Evolutionary conservation across 2,113 vertebrate species (phyloP).

Genomic region (Ibidorhyncha struthersii): DNA sequence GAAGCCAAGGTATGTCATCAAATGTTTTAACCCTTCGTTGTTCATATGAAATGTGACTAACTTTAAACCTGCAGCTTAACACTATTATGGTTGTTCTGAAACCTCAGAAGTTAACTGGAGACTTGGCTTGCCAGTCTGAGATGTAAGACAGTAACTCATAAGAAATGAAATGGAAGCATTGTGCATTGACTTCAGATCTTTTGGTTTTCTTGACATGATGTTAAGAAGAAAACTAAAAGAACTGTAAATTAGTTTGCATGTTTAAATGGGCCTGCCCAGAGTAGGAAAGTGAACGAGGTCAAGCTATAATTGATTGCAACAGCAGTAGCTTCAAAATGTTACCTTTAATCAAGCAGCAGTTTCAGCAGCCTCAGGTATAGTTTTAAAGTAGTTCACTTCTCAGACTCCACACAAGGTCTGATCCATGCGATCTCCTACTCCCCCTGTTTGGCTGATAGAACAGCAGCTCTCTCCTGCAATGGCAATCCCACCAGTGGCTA

Average conservation of each 20-base stretch:
- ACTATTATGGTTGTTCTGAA: too few relatives aligned
- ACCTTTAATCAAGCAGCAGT: background rate
- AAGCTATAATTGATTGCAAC: background rate
- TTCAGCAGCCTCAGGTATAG: background rate
- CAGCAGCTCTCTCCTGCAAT: background rate
- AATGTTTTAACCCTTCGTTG: too few relatives aligned
- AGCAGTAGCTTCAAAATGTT: background rate
- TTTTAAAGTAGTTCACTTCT: background rate
- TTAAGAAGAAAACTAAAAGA: background rate
- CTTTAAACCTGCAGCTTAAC: too few relatives aligned
- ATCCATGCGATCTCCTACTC: background rate
- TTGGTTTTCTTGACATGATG: background rate
- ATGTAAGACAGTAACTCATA: too few relatives aligned
- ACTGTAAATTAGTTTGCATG: background rate
- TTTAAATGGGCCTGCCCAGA: background rate
- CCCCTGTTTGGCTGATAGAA: background rate
- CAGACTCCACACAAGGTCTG: background rate
- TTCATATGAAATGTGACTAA: too few relatives aligned
- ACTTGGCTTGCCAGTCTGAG: too few relatives aligned
- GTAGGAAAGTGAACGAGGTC: background rate
- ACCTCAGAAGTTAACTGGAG: too few relatives aligned
- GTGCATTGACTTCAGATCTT: background rate
- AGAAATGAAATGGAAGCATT: too few relatives aligned
- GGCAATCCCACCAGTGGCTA: too few relatives aligned
- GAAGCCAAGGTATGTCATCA: too few relatives aligned